Base-by-base conservation (phyloP, 2,888 invertebrate species). In the Hirudinaria manillensis region DNA sequence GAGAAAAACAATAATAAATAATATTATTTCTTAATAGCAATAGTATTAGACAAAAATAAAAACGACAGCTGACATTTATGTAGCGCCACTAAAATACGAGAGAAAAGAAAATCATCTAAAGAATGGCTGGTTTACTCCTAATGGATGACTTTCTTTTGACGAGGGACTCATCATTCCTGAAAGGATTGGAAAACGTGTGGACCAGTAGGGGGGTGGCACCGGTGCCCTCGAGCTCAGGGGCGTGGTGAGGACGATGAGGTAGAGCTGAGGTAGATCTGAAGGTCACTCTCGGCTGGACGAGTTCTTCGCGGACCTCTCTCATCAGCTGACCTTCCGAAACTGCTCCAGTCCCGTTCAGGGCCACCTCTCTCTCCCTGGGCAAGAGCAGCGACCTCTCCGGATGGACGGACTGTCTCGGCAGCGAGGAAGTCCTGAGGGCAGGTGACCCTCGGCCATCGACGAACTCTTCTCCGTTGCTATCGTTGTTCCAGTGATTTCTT, bases 151-250 rank as follows among this genome's bases (percentile, higher is more conserved):
- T 55, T 55, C 72, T 51, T n/a, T 53, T 53, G 24, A 32, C 55
- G 16, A 72, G 32, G 27, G 72, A 29, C 13, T 72, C 55, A n/a
- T 72, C 72, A 3, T 72, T 51, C 34, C 72, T 51, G 72, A 29
- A 72, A 6, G 72, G 72, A 29, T 72, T 72, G 3, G 72, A 29
- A 32, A 53, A 72, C 13, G 61, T 61, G 61, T 61, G 61, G 61
- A 24, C 29, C 29, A 29, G 7, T 16, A 29, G 24, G 24, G 61
- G 61, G 21, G 61, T 61, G 10, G 61, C 24, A 3, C 45, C 45
- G 10, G 45, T 16, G 45, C 45, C 45, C 45, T 45, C 45, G 61
- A 61, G 13, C 24, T 29, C 24, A 16, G 61, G 6, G 61, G 61
- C 21, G 29, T 24, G n/a, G 24, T 24, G 24, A 27, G 13, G 61